Conservation (phyloP, 2,888 invertebrate genomes). For the Drosophila meridiana region DNA sequence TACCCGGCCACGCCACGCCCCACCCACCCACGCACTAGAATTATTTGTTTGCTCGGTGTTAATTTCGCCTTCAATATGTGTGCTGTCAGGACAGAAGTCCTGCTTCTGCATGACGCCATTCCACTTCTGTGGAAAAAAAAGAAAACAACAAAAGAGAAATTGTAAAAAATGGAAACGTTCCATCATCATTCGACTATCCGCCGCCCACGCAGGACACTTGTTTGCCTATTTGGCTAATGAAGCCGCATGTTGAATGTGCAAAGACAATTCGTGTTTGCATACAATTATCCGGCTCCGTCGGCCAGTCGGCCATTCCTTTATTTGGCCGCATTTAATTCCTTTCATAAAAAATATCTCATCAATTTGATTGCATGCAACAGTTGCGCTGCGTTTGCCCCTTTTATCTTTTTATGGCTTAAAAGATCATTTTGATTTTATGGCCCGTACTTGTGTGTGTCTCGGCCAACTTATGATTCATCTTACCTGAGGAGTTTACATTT, state of each 20-base stretch:
- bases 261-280: slow-evolving; percentile 40
- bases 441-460: slow-evolving; percentile 10
- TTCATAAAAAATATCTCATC: slow-evolving; percentile 20
- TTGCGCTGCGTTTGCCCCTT: slow-evolving; percentile 21
- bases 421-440: slow-evolving; percentile 53
- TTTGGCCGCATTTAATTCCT: slow-evolving; percentile 33
- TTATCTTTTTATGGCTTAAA: slow-evolving; percentile 13
- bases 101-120: slow-evolving; percentile 48
- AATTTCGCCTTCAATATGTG: slow-evolving; percentile 49
- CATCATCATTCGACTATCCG: slow-evolving; percentile 29
- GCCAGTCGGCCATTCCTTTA: slow-evolving; percentile 14
- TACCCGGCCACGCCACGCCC: neutral
- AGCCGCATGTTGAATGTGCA: slow-evolving; percentile 18
- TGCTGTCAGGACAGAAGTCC: neutral
- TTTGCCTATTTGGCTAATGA: slow-evolving; percentile 58
- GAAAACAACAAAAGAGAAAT: neutral
- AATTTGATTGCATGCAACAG: slow-evolving; percentile 55
- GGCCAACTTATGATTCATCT: slow-evolving; percentile 6
- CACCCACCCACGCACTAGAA: slow-evolving; percentile 19
- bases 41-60: slow-evolving; percentile 55
- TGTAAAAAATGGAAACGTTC: slow-evolving; percentile 25
- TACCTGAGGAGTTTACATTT: slow-evolving; percentile 2
- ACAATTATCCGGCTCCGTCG: slow-evolving; percentile 49
- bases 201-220: slow-evolving; percentile 40
- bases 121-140: slow-evolving; percentile 3